Evolutionary conservation across 2,888 invertebrate genomes (phyloP), one percentile per base, ranked within the genome.

Genomic region (Sinohyriopsis cumingii): DNA sequence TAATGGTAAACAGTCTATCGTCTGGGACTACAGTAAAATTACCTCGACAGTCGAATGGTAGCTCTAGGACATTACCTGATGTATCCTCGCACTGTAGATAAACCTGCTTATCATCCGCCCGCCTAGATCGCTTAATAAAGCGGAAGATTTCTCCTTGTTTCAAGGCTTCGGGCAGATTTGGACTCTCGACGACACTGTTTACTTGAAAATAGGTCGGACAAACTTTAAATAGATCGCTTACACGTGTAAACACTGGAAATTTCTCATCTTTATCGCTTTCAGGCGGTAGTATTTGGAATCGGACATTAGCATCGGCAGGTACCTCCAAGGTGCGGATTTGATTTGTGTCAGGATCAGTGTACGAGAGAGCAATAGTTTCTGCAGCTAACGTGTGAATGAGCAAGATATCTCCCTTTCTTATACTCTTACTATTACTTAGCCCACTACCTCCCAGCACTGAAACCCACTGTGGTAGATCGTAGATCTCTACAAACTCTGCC

Each of bases 121-220:
- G 76, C 61, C 66, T 76, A 45, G 80, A 70, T 66, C 80, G 75
- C 24, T 80, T 74, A 19, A 80, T 75, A 71, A 83, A 86, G 63
- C 79, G 63, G 63, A 86, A 86, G 20, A 69, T 74, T 67, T 84
- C 84, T 22, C 84, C 85, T 54, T 77, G 72, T 65, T 78, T 82
- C 56, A 84, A 84, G 68, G 82, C 78, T 9, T 81, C 81, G 19
- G 84, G 85, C n/a, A 85, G 72, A 77, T 84, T 83, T 33, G 83
- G 85, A 68, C 84, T 83, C 63, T 84, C 84, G 63, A 82, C 82
- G 61, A 76, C 77, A 25, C 79, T 66, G 56, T 82, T 84, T 2
- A 84, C 82, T 64, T 82, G 81, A 64, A 86, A 86, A 59, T 77
- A 79, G 20, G 84, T 84, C 28, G 85, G 85, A 70, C 83, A 82